Evolutionary conservation across 2,113 vertebrate genomes (phyloP).

Genomic region (Psittacara wagleri): DNA sequence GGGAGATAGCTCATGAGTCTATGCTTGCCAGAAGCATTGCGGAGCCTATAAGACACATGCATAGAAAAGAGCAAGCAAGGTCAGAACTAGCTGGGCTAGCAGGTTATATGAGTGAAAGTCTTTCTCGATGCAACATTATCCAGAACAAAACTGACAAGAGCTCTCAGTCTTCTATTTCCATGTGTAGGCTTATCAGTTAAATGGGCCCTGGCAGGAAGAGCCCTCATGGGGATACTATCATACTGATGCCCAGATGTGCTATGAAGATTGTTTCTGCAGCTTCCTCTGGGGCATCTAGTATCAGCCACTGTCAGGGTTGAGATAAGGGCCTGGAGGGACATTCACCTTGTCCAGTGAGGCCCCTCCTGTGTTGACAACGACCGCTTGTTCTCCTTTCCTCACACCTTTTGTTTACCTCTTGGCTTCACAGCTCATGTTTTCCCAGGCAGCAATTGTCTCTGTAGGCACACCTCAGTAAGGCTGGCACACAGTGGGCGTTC

Average conservation of each 20-base stretch:
- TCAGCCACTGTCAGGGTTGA: neutral
- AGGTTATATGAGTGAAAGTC: neutral
- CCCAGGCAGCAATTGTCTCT: neutral
- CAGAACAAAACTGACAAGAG: neutral
- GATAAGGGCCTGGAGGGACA: slow-evolving; percentile 20
- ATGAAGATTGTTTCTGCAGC: neutral
- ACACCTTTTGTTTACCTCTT: neutral
- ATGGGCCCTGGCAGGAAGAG: slow-evolving; percentile 1
- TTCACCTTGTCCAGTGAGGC: neutral
- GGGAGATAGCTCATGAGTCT: neutral
- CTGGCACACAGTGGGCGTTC: neutral
- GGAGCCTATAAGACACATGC: neutral
- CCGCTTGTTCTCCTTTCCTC: neutral
- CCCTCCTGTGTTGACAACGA: neutral
- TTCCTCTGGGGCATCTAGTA: slow-evolving; percentile 13
- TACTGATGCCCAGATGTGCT: neutral
- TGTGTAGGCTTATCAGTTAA: neutral
- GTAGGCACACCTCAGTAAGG: neutral
- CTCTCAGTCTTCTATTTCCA: neutral
- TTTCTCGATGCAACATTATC: neutral
- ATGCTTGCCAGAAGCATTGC: neutral
- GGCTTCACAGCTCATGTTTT: neutral
- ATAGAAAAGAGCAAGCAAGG: neutral
- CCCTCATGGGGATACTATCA: neutral
- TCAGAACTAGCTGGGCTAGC: neutral